These are phyloP conservation scores for Carterocephalus palaemon DNA, from an alignment of 2,888 invertebrate genomes.

Conservation along the genomic window DNA sequence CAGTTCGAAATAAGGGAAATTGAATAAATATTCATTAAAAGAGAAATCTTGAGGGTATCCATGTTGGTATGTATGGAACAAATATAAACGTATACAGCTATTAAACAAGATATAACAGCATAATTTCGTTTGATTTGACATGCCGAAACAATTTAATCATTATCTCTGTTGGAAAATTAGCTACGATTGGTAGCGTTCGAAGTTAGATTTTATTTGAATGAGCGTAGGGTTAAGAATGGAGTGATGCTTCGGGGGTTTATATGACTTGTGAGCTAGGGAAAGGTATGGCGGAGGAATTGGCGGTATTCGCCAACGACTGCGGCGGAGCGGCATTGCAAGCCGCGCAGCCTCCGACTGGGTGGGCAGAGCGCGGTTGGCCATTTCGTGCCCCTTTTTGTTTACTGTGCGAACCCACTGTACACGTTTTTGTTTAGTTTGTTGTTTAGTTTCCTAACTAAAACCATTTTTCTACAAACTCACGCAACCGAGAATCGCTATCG, in stretches of 20 bases:
- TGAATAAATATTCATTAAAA: slow-evolving; percentile 49
- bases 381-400: slow-evolving; percentile 57
- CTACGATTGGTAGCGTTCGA: slow-evolving; percentile 30
- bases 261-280: slow-evolving; percentile 53
- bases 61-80: slow-evolving; percentile 57
- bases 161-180: slow-evolving; percentile 69
- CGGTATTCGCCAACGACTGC: slow-evolving; percentile 74
- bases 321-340: slow-evolving; percentile 59
- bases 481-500: slow-evolving; percentile 41
- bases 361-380: slow-evolving; percentile 65
- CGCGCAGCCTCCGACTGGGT: slow-evolving; percentile 62
- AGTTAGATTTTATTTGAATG: slow-evolving; percentile 36
- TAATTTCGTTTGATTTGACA: slow-evolving; percentile 79
- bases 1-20: no score
- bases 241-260: slow-evolving; percentile 37
- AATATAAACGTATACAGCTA: slow-evolving; percentile 64
- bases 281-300: slow-evolving; percentile 68
- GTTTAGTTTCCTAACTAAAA: no score
- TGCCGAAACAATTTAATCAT: slow-evolving; percentile 79
- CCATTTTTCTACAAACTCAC: slow-evolving; percentile 36
- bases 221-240: slow-evolving; percentile 43
- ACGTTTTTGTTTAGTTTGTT: no score
- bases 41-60: slow-evolving; percentile 61
- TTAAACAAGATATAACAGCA: slow-evolving; percentile 78
- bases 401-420: slow-evolving; percentile 50